These are phyloP conservation scores for Turnix velox DNA, from an alignment of 2,113 vertebrate genomes.

Conservation along the genomic window DNA sequence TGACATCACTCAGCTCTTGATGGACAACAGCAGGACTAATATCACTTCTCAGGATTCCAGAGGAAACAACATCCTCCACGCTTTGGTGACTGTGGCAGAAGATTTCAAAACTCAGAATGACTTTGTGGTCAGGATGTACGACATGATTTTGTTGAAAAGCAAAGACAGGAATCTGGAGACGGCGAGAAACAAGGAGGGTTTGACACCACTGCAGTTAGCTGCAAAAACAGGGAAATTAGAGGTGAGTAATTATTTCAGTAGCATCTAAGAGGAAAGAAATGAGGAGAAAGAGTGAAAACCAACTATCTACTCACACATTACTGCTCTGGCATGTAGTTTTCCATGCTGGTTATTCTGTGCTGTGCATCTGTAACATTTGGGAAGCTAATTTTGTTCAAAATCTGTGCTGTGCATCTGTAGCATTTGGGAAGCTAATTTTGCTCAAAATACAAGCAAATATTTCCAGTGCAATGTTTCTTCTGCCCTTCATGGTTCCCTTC, in stretches of 20 bases:
- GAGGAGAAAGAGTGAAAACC: background rate
- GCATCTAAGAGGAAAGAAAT: background rate
- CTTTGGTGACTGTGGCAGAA: conserved; percentile 76
- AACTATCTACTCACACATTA: background rate
- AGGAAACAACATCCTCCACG: conserved; percentile 80
- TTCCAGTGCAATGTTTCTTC: background rate
- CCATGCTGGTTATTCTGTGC: background rate
- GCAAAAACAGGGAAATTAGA: conserved; percentile 80
- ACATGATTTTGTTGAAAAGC: conserved; percentile 74
- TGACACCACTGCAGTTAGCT: conserved; percentile 76
- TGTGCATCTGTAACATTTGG: background rate
- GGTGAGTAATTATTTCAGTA: conserved; percentile 47
- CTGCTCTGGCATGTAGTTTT: background rate
- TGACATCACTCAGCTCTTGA: conserved; percentile 76
- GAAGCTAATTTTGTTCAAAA: background rate
- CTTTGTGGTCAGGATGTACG: conserved; percentile 78
- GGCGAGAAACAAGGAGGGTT: conserved; percentile 68
- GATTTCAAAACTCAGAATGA: conserved; percentile 77
- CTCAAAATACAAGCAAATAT: background rate
- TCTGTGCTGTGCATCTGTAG: background rate
- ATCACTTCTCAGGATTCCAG: conserved; percentile 76
- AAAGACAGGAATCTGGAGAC: conserved; percentile 73
- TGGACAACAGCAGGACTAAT: conserved; percentile 73
- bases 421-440: background rate
- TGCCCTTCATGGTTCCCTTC: background rate